These are phyloP conservation scores for Xestia ashworthii DNA, from an alignment of 2,888 invertebrate genomes.

Conservation along the genomic window DNA sequence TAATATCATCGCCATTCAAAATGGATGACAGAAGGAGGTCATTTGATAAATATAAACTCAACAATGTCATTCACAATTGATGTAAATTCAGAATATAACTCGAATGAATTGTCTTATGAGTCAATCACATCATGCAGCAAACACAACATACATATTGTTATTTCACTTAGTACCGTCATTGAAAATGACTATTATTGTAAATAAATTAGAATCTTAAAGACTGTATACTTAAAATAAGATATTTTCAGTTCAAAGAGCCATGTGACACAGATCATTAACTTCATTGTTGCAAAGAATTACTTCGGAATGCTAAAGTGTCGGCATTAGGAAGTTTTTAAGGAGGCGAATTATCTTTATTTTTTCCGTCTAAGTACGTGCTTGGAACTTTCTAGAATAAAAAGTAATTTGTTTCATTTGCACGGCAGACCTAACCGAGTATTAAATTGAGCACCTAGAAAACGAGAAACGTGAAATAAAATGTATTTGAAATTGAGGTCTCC, in stretches of 20 bases:
- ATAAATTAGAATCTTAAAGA: slow-evolving; percentile 89
- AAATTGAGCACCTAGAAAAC: slow-evolving; percentile 32
- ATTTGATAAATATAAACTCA: slow-evolving; percentile 30
- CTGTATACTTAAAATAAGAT: slow-evolving; percentile 82
- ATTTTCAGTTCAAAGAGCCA: slow-evolving; percentile 60
- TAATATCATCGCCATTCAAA: slow-evolving; percentile 61
- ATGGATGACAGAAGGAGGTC: slow-evolving; percentile 54
- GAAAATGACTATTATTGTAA: slow-evolving; percentile 84
- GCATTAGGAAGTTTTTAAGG: slow-evolving; percentile 58
- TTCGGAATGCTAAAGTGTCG: slow-evolving; percentile 36
- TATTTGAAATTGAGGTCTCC: neutral
- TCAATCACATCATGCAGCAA: slow-evolving; percentile 18
- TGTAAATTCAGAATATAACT: slow-evolving; percentile 33
- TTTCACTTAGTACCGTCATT: slow-evolving; percentile 77
- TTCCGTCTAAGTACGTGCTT: slow-evolving; percentile 48
- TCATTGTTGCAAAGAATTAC: slow-evolving; percentile 48
- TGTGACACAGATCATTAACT: slow-evolving; percentile 67
- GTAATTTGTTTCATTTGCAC: slow-evolving; percentile 50
- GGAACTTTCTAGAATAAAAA: slow-evolving; percentile 51
- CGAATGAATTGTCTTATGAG: neutral
- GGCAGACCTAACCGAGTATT: slow-evolving; percentile 26
- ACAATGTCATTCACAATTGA: slow-evolving; percentile 17
- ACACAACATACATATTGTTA: slow-evolving; percentile 55
- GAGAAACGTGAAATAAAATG: slow-evolving; percentile 16
- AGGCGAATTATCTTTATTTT: slow-evolving; percentile 52